These are phyloP conservation scores for Neoscelio sp. DNA, from an alignment of 2,888 invertebrate species.

Conservation along the genomic window DNA sequence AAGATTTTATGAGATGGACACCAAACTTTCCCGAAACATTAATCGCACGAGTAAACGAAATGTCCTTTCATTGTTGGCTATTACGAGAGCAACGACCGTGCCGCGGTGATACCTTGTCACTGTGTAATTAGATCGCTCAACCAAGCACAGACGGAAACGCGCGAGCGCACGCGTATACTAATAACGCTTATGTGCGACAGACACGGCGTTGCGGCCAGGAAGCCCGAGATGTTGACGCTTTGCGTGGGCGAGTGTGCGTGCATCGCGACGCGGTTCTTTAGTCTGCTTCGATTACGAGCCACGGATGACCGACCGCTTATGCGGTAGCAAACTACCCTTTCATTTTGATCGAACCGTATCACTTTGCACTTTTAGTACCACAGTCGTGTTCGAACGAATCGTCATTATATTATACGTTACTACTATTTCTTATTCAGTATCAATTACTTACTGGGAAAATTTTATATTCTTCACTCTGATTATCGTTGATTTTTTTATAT, in stretches of 20 bases:
- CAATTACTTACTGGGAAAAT: too few species aligned
- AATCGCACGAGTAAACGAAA: slow-evolving; percentile 54
- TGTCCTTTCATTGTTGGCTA: slow-evolving; percentile 61
- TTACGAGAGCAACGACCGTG: slow-evolving; percentile 69
- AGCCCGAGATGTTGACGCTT: slow-evolving; percentile 60
- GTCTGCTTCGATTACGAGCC: slow-evolving; percentile 60
- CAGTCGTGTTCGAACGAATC: slow-evolving; percentile 27
- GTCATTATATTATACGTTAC: slow-evolving; percentile 23
- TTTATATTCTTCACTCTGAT: too few species aligned
- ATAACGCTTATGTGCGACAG: slow-evolving; percentile 60
- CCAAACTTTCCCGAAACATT: slow-evolving; percentile 18
- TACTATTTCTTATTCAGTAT: not conserved
- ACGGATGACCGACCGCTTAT: slow-evolving; percentile 59
- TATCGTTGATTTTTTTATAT: too few species aligned
- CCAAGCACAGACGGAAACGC: slow-evolving; percentile 63
- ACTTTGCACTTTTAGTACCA: slow-evolving; percentile 29
- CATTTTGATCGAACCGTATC: slow-evolving; percentile 47
- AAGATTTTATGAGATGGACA: too few species aligned
- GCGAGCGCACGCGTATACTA: slow-evolving; percentile 61
- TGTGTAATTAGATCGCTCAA: slow-evolving; percentile 69
- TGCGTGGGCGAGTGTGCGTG: slow-evolving; percentile 47
- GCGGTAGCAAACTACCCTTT: slow-evolving; percentile 59
- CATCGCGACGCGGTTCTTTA: slow-evolving; percentile 54
- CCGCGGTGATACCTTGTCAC: slow-evolving; percentile 60
- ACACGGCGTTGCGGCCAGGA: slow-evolving; percentile 53